phyloP scores from a whole-genome alignment of 1,140 invertebrate genomes.

The Philaenus spumarius region DNA sequence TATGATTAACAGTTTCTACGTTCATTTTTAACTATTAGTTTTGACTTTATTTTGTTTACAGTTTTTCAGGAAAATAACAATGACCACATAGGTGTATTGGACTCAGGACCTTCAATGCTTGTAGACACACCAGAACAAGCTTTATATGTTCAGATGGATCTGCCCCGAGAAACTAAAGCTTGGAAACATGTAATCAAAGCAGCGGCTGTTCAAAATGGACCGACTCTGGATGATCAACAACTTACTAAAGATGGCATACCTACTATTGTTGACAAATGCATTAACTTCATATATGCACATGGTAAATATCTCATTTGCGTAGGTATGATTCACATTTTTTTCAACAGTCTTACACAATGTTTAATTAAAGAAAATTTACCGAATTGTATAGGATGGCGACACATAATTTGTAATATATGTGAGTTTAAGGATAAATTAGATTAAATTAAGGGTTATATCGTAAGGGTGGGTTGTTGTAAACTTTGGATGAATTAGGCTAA shows the following conservation, averaged over 20 bases:
- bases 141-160: conserved; percentile 64
- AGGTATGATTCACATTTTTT: no score
- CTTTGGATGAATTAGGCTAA: no score
- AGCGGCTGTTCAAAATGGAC: conserved; percentile 68
- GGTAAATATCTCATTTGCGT: conserved; percentile 46
- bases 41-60: conserved; percentile 28
- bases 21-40: neutral
- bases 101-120: conserved; percentile 53
- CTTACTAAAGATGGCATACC: conserved; percentile 79
- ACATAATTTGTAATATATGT: no score
- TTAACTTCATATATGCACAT: conserved; percentile 79
- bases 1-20: no score
- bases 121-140: conserved; percentile 55
- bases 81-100: conserved; percentile 32
- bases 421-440: no score
- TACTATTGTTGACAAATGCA: conserved; percentile 83
- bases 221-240: conserved; percentile 71
- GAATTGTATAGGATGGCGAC: no score
- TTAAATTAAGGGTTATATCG: no score
- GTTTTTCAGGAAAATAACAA: conserved; percentile 43
- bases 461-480: no score
- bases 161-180: conserved; percentile 42
- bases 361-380: no score
- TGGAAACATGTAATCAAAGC: conserved; percentile 67
- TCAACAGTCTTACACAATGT: no score